Conservation (phyloP, 1,140 invertebrate genomes). For the Calephelis virginiensis region DNA sequence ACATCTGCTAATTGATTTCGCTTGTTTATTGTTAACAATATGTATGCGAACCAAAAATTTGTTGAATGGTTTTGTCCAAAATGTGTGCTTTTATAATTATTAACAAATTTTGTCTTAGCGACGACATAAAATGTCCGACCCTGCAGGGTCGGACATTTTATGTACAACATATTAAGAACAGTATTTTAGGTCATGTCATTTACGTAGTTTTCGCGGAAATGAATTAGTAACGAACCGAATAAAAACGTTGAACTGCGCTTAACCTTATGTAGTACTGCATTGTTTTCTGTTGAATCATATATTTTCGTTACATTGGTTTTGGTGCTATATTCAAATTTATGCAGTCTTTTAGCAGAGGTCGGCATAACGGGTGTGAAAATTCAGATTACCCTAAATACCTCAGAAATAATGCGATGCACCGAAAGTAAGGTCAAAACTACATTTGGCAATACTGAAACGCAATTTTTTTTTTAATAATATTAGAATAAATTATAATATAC, state of each 20-base stretch:
- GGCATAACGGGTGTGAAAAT: background rate
- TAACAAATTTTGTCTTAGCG: too few relatives aligned
- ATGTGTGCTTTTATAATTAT: too few relatives aligned
- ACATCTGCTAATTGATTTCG: too few relatives aligned
- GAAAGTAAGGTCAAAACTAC: background rate
- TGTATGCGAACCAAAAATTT: too few relatives aligned
- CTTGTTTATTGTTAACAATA: too few relatives aligned
- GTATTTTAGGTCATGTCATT: too few relatives aligned
- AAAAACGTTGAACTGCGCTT: background rate
- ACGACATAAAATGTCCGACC: too few relatives aligned
- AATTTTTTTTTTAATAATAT: too few relatives aligned
- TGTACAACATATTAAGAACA: too few relatives aligned
- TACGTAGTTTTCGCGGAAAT: background rate
- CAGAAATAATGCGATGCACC: background rate
- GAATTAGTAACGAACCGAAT: background rate
- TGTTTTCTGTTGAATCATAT: conserved; percentile 15
- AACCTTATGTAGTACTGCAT: background rate
- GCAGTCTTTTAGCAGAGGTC: background rate
- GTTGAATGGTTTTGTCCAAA: too few relatives aligned
- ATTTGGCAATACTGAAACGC: background rate
- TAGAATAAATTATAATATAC: too few relatives aligned
- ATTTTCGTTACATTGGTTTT: background rate
- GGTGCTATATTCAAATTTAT: conserved; percentile 10
- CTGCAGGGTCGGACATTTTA: too few relatives aligned
- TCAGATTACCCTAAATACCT: background rate